Evolutionary conservation across 2,888 invertebrate species (phyloP).

Genomic region (Xestia c-nigrum): DNA sequence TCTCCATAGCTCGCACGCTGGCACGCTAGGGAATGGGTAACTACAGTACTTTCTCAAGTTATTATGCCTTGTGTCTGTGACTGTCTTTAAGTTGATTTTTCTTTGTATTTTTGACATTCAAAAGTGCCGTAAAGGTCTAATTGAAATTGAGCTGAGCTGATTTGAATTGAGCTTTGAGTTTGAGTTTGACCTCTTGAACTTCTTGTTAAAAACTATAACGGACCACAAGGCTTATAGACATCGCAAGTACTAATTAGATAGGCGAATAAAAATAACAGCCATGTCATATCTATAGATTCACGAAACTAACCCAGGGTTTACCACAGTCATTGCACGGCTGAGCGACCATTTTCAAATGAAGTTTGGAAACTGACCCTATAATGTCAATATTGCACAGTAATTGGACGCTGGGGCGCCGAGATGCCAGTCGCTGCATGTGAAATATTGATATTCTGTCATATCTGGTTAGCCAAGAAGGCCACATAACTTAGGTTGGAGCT

Average conservation of each 20-base stretch:
- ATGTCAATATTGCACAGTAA: conserved; percentile 45
- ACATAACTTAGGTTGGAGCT: background rate
- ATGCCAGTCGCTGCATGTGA: conserved; percentile 21
- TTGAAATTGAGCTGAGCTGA: too few relatives aligned
- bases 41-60: too few relatives aligned
- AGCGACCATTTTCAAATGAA: conserved; percentile 27
- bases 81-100: too few relatives aligned
- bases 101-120: too few relatives aligned
- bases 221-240: too few relatives aligned
- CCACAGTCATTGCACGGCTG: background rate
- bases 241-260: background rate
- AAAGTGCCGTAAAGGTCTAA: too few relatives aligned
- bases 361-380: conserved; percentile 11
- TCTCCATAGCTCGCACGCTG: too few relatives aligned
- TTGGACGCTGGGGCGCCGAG: conserved; percentile 1
- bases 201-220: background rate
- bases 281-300: background rate
- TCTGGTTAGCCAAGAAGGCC: conserved; percentile 11
- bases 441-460: conserved; percentile 38
- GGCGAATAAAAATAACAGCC: background rate
- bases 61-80: too few relatives aligned
- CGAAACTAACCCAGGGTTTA: background rate
- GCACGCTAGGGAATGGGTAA: too few relatives aligned
- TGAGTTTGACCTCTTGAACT: too few relatives aligned
- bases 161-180: too few relatives aligned